phyloP scores from a whole-genome alignment of 2,888 invertebrate genomes.

The Cryptus armator region DNA sequence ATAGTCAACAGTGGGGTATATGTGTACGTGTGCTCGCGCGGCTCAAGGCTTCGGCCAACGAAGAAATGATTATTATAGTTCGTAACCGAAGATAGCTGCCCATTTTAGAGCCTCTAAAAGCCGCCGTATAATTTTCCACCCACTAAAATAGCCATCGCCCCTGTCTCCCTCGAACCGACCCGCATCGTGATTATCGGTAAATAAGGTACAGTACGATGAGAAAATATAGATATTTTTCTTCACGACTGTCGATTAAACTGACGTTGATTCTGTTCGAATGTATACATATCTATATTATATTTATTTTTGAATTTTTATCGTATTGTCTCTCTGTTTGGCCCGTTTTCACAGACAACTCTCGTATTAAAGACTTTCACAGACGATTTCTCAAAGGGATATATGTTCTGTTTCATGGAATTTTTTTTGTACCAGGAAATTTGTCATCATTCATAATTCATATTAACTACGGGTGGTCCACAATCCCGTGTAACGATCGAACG shows the following conservation, averaged over 20 bases:
- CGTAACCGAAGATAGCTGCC: constrained; percentile 84
- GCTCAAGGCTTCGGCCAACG: constrained; percentile 71
- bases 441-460: no score
- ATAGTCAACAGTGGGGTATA: constrained; percentile 18
- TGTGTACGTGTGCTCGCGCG: constrained; percentile 61
- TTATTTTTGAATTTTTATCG: constrained; percentile 6
- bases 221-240: constrained; percentile 39
- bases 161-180: constrained; percentile 74
- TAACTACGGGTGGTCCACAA: no score
- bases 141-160: constrained; percentile 84
- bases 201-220: constrained; percentile 82
- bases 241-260: constrained; percentile 10
- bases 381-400: no score
- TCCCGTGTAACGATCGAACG: no score
- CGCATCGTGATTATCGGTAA: constrained; percentile 84
- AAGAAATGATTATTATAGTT: constrained; percentile 85
- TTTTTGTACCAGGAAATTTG: no score
- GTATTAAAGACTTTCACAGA: no score
- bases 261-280: neutral
- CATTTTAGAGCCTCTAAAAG: constrained; percentile 84
- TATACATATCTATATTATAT: neutral
- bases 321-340: no score
- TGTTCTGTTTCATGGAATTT: no score
- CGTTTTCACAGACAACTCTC: no score
- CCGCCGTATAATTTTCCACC: constrained; percentile 85